Percentiles rank a stretch among this genome's conserved stretches.
phyloP scores from a whole-genome alignment of 2,797 vertebrate genomes.

The Falco columbarius region DNA sequence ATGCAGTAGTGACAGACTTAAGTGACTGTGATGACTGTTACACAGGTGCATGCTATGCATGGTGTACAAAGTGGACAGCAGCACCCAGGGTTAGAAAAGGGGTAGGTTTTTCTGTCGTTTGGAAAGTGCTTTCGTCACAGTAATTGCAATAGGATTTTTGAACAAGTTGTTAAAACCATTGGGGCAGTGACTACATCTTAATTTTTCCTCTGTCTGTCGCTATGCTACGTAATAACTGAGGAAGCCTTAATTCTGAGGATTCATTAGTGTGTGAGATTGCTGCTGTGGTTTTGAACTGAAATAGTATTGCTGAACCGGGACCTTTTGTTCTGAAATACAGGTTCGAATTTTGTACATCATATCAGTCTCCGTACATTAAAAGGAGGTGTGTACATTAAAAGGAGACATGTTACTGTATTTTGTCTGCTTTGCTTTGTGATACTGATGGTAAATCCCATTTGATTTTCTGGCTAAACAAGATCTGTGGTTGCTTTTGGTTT shows the following conservation, averaged over 20 bases:
- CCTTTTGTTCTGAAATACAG: neutral
- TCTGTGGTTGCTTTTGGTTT: neutral
- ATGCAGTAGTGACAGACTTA: neutral
- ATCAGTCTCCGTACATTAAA: neutral
- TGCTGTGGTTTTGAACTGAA: neutral
- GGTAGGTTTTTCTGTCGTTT: neutral
- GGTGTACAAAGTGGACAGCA: neutral
- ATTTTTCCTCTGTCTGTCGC: neutral
- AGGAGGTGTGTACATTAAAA: neutral
- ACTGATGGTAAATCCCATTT: neutral
- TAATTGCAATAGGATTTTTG: neutral
- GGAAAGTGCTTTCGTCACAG: neutral
- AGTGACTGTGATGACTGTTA: neutral
- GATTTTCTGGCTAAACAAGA: neutral
- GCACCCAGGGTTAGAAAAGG: neutral
- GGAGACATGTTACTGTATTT: neutral
- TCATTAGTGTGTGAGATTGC: neutral
- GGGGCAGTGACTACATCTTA: neutral
- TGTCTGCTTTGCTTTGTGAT: neutral
- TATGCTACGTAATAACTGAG: neutral
- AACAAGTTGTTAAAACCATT: neutral
- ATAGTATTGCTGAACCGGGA: neutral
- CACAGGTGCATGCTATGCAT: neutral
- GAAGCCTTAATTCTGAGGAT: neutral
- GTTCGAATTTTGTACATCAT: neutral